Base-by-base conservation (phyloP, 2,797 vertebrate species). In the Lacerta bilineata region DNA sequence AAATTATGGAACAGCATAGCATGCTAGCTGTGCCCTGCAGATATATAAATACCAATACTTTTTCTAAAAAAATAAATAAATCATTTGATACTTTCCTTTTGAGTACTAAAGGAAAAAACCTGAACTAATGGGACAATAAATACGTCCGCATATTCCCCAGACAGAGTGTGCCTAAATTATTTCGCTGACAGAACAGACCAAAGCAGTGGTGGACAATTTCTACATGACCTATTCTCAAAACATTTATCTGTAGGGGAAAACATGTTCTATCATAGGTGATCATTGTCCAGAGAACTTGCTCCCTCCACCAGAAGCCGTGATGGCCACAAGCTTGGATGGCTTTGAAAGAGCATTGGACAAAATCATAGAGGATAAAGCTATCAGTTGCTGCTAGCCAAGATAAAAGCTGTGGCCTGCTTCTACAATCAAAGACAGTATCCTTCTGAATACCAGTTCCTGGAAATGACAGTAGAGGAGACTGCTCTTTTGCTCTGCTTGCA, bases 1-100 rank as follows among this genome's bases (percentile, higher is more conserved):
- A 93, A 95, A 92, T 85, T 55, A 92, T 88, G 50, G 77, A 90
- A 84, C 87, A 92, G 85, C 88, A 84, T 91, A 85, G 29, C 76
- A 43, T 75, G 33, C 18, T 77, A 66, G 25, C 75, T 9, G 11
- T 9, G 64, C 75, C 89, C 80, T 83, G 74, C 27, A 84, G 64
- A 25, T 13, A 66, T 2, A 85, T 61, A 64, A 76, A 76, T 76
- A 41, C 39, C 5, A 41, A 33, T 41, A 61, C 74, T 84, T 74
- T 41, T 41, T 41, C 39, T 41, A 5, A 69, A 82, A 68, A 68
- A 25, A n/a, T n/a, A n/a, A 1, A 0, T 0, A 20, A 33, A 33
- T 1, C 0, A 6, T 64, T 5, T 33, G 33, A 27, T 36, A 0
- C 50, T 27, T 9, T 33, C 55, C 5, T 59, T 50, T 1, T 50